Conservation (phyloP, 2,797 vertebrate genomes). For the Malacoraja senta region DNA sequence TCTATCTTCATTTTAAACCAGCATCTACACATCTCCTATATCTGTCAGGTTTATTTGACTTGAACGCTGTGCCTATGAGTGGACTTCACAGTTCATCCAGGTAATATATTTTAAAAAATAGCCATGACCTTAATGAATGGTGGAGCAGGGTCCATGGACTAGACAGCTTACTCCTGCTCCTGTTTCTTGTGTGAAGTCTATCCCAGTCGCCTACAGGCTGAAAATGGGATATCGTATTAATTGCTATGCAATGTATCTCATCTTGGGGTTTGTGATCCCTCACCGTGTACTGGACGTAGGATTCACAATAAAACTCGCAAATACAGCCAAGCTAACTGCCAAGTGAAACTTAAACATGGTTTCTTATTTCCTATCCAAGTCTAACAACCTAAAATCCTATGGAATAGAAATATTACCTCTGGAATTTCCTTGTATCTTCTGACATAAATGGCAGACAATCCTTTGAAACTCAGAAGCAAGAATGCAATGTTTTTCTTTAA, state of each 20-base stretch:
- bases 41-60: no score
- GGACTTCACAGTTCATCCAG: no score
- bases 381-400: no score
- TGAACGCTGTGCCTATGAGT: no score
- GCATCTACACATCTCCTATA: no score
- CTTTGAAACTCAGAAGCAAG: background rate
- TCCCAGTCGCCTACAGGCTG: background rate
- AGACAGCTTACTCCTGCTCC: no score
- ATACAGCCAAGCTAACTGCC: background rate
- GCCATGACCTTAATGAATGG: no score
- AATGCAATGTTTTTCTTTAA: background rate
- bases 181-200: no score
- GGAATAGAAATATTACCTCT: no score
- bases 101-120: no score
- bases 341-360: background rate
- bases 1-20: no score
- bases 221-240: background rate
- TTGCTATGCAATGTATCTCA: background rate
- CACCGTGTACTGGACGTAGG: background rate
- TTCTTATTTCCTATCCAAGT: background rate
- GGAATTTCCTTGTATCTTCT: background rate
- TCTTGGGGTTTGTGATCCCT: background rate
- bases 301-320: background rate
- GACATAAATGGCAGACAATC: background rate
- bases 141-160: no score